phyloP scores from a whole-genome alignment of 1,140 invertebrate species.

The Bacillus rossius region DNA sequence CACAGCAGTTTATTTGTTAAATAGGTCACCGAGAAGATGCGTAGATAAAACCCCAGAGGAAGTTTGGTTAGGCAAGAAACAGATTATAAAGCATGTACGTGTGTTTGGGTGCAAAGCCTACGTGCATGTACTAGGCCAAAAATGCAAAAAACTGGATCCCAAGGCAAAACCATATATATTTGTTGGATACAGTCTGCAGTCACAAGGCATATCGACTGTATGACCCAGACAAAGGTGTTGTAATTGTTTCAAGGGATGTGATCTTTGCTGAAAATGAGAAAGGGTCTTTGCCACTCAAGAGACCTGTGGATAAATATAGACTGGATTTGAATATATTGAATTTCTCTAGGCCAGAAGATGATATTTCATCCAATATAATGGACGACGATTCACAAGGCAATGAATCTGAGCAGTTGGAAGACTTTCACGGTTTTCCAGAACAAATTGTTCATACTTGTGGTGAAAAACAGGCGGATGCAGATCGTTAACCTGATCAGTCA shows the following conservation, averaged over 20 bases:
- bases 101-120: conserved; percentile 31
- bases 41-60: conserved; percentile 22
- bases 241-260: conserved; percentile 21
- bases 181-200: conserved; percentile 25
- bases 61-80: conserved; percentile 20
- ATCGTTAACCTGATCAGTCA: no score
- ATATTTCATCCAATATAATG: neutral
- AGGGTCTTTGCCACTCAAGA: neutral
- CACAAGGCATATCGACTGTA: conserved; percentile 22
- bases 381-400: neutral
- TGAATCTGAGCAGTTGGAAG: neutral
- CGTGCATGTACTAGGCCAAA: conserved; percentile 17
- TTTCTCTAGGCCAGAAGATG: neutral
- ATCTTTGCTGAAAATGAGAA: conserved; percentile 19
- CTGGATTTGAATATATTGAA: no score
- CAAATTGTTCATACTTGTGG: neutral
- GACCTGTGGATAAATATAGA: neutral
- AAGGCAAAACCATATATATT: conserved; percentile 25
- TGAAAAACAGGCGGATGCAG: neutral
- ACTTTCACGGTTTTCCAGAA: neutral
- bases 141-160: conserved; percentile 22
- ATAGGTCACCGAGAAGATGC: neutral
- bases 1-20: neutral
- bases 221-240: conserved; percentile 8
- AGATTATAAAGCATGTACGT: conserved; percentile 24